Base-by-base conservation (phyloP, 2,888 invertebrate genomes). In the Petrolisthes cinctipes region DNA sequence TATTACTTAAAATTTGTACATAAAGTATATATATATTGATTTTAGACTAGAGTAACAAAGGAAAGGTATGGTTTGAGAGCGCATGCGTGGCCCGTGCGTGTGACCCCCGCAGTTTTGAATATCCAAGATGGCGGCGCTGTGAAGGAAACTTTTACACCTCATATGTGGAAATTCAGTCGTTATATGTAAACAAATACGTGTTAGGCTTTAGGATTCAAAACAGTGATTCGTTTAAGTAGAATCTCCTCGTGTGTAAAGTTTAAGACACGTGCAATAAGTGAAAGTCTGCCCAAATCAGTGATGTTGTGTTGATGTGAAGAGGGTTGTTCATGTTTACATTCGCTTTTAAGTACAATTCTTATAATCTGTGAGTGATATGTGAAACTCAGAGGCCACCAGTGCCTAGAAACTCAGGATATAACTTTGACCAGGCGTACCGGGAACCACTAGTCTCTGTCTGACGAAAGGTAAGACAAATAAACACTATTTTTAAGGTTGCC, bases 41-140 rank as follows among this genome's bases (percentile, higher is more conserved):
- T 11, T 79, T 14, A 17, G 6, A 54, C n/a, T 23, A 79, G 7
- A n/a, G 54, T 54, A 79, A 54, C n/a, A 79, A 79, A 79, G 79
- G 79, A 79, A 54, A 79, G 51, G 53, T 23, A 76, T 51, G 76
- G 53, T 53, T 51, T 4, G 7, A 57, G 3, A 9, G 61, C 68
- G 68, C 82, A 68, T 82, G 82, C 82, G 82, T 66, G 57, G 68
- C n/a, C 76, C 76, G 82, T 82, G 82, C 82, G 51, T 66, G 82
- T 66, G 82, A 66, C 82, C 82, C 82, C 82, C 82, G 82, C 68
- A 66, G 82, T 66, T 83, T 37, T 66, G 76, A 78, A 84, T 84
- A 76, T 84, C 84, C 84, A 76, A 76, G 84, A 86, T 82, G 86
- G 82, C 86, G n/a, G 81, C 73, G 9, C 81, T 51, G 76, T 76